Base-by-base conservation (phyloP, 2,888 invertebrate genomes). In the Gortyna flavago region DNA sequence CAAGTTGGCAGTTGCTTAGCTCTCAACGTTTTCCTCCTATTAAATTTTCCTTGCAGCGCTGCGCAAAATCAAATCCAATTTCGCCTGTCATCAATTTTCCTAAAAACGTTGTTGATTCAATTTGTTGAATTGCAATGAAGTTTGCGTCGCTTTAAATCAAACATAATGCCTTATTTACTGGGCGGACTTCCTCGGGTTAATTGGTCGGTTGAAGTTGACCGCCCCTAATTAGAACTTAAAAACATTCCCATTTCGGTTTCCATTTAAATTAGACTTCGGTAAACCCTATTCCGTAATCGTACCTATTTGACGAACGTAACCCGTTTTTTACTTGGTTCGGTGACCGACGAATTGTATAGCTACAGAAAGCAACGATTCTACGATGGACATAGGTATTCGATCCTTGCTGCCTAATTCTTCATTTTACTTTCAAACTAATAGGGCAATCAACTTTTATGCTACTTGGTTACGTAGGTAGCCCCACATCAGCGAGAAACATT, bases 11-110 rank as follows among this genome's bases (percentile, higher is more conserved):
- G n/a, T 85, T 82, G 72, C 57, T 69, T 81, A 67, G 67, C 75
- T 85, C 80, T 81, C 79, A 76, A 78, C 84, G 85, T 90, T 89
- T 89, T 87, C 84, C 86, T 85, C 75, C 83, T 80, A 86, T 85
- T 87, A 87, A 85, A 86, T 84, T 81, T 82, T 75, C 75, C 76
- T 84, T 78, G 85, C 71, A 80, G 67, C 74, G 69, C 75, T 75
- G 68, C 69, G 79, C 88, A 89, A 91, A 91, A 89, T 89, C 81
- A 82, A 89, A 87, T 83, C 61, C 87, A 90, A 90, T 91, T 92
- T 88, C 85, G 73, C 71, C 57, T 85, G 83, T 80, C 88, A 85
- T 88, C 87, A 88, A 88, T 89, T 90, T 89, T 77, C 73, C 62
- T 81, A 80, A 85, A 76, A 88, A 86, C 76, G 75, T 68, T 72